Evolutionary conservation across 2,113 vertebrate species (phyloP), one percentile per base, ranked within the genome.

Genomic region (Thunnus maccoyii): DNA sequence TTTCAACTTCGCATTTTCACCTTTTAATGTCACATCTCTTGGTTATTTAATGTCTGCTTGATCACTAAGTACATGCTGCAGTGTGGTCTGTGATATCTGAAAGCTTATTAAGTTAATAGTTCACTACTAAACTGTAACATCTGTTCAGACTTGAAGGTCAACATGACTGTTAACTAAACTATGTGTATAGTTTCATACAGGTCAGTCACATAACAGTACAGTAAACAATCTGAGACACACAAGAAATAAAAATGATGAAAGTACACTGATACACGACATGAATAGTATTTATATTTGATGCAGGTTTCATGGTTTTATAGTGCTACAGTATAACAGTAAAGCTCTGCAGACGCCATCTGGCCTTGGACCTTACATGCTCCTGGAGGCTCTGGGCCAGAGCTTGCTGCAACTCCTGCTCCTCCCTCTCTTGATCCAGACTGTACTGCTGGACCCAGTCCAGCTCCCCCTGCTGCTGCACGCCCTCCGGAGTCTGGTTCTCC

Each of bases 381-480:
- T 99, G 97, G 41, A 99, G 97, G 85, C 98, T 99, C 92, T 99
- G 98, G 68, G 97, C 98, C 91, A 99, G 83, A 0, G 98, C 98
- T 86, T 99, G 97, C 90, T 99, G 98, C 68, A 99, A 95, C 88
- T 99, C 98, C 94, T 98, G 98, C 32, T 99, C 98, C 88, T 99
- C 98, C 52, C 97, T 94, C 90, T 99, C 97, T 82, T 96, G 96
- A 46, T 99, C 98, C 91, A 97, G 91, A 50, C 95, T 97, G 17
- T 97, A 99, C 76, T 99, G 97, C 83, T 99, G 97, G 52, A 98
- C 96, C 98, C 98, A 99, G 91, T 99, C 98, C 57, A 97, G 90
- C 32, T 99, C 98, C 7, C 96, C 96, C 91, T 97, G 92, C 65
- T 84, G 88, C 85, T 90, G 96, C 86, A 93, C 92, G 2, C 95